Evolutionary conservation across 2,797 vertebrate genomes (phyloP).

Genomic region (Rhynchonycteris naso): DNA sequence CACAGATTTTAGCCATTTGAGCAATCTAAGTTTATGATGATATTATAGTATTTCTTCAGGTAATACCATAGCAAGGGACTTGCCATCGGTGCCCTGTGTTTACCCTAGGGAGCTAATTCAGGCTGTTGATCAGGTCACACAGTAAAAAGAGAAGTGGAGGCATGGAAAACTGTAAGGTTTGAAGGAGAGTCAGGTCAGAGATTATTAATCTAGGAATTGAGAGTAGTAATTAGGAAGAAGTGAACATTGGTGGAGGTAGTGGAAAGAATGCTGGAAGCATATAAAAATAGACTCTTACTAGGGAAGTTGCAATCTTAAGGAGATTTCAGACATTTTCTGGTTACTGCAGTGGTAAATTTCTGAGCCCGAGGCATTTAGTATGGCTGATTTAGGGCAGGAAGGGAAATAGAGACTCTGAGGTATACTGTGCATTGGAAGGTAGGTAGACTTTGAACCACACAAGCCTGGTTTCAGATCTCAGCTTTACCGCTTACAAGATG

Average conservation of each 20-base stretch:
- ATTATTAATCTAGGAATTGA: background rate
- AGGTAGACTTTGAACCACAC: background rate
- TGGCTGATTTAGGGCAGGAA: background rate
- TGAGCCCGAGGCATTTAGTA: background rate
- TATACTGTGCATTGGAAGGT: background rate
- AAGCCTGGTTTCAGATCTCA: background rate
- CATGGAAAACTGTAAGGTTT: background rate
- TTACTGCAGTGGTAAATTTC: background rate
- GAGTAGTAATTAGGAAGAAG: background rate
- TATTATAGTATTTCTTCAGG: constrained; percentile 8
- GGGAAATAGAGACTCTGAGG: background rate
- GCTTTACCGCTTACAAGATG: background rate
- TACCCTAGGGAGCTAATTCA: background rate
- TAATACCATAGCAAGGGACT: background rate
- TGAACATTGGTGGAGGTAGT: background rate
- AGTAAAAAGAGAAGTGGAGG: background rate
- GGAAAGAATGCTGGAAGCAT: background rate
- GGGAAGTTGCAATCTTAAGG: background rate
- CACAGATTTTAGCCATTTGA: background rate
- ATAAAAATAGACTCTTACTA: background rate
- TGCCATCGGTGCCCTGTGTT: background rate
- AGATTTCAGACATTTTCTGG: background rate
- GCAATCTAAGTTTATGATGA: background rate
- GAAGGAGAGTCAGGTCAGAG: background rate
- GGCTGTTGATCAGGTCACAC: background rate